These are phyloP conservation scores for Orchesella flavescens DNA, from an alignment of 2,888 invertebrate species.

Conservation along the genomic window DNA sequence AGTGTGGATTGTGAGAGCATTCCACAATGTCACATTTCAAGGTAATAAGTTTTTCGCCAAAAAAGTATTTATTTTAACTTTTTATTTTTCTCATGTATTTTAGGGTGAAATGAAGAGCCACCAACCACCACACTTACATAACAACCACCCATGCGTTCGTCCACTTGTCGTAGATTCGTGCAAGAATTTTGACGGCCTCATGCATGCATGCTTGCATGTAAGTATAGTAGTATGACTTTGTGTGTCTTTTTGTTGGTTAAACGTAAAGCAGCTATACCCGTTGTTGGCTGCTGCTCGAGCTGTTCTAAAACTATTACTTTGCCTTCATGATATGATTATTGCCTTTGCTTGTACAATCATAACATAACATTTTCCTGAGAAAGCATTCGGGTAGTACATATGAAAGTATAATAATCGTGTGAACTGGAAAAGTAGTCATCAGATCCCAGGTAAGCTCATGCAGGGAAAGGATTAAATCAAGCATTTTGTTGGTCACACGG, in stretches of 20 bases:
- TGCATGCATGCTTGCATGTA: constrained; percentile 11
- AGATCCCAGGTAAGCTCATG: constrained; percentile 3
- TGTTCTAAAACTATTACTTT: constrained; percentile 17
- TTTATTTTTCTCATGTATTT: neutral
- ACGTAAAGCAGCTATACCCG: neutral
- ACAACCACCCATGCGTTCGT: constrained; percentile 5
- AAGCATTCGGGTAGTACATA: too few relatives aligned
- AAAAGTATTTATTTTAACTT: neutral
- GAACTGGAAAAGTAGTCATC: constrained; percentile 9
- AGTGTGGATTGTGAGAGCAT: neutral
- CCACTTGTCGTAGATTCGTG: constrained; percentile 23
- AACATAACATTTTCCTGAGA: too few relatives aligned
- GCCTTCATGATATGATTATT: constrained; percentile 28
- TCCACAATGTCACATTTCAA: constrained; percentile 21
- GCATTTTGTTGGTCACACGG: constrained; percentile 51
- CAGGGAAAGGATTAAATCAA: constrained; percentile 29
- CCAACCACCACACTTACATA: constrained; percentile 35
- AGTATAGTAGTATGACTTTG: too few relatives aligned
- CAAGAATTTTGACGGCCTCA: constrained; percentile 41
- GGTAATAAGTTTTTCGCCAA: constrained; percentile 5
- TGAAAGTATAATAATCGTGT: constrained; percentile 33
- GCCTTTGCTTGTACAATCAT: constrained; percentile 28
- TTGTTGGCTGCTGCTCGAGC: neutral
- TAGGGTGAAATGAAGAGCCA: constrained; percentile 24
- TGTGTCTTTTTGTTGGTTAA: neutral